Evolutionary conservation across 2,888 invertebrate species (phyloP).

Genomic region (Drosophila recens): DNA sequence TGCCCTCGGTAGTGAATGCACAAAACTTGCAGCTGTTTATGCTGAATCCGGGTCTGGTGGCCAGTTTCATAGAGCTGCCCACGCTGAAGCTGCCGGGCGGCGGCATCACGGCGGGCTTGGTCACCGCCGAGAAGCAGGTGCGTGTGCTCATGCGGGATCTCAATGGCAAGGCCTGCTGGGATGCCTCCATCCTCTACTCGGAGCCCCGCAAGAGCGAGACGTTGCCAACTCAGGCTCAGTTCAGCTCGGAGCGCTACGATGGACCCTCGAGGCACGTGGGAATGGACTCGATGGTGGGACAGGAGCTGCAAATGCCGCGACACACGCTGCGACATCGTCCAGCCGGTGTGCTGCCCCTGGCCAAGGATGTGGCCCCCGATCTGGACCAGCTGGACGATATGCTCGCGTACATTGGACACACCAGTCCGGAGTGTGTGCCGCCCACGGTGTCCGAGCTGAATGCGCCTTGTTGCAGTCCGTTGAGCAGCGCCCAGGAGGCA

Average conservation of each 20-base stretch:
- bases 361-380: conserved; percentile 93
- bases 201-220: conserved; percentile 86
- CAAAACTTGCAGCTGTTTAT: conserved; percentile 95
- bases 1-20: conserved; percentile 92
- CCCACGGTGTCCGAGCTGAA: conserved; percentile 90
- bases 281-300: conserved; percentile 82
- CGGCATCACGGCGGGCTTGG: conserved; percentile 91
- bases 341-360: conserved; percentile 91
- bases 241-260: conserved; percentile 49
- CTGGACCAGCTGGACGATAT: conserved; percentile 97
- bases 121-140: conserved; percentile 93
- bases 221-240: conserved; percentile 24
- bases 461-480: conserved; percentile 91
- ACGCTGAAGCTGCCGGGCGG: conserved; percentile 92
- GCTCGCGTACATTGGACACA: conserved; percentile 95
- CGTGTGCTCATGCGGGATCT: conserved; percentile 95
- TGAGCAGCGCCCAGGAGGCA: conserved; percentile 92
- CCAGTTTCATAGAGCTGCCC: conserved; percentile 95
- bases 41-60: conserved; percentile 92
- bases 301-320: conserved; percentile 88
- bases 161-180: conserved; percentile 98
- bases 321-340: conserved; percentile 90
- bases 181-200: conserved; percentile 95
- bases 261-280: conserved; percentile 24
- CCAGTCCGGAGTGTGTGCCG: conserved; percentile 94